Base-by-base conservation (phyloP, 2,888 invertebrate genomes). In the Gisinianus flammeolus region DNA sequence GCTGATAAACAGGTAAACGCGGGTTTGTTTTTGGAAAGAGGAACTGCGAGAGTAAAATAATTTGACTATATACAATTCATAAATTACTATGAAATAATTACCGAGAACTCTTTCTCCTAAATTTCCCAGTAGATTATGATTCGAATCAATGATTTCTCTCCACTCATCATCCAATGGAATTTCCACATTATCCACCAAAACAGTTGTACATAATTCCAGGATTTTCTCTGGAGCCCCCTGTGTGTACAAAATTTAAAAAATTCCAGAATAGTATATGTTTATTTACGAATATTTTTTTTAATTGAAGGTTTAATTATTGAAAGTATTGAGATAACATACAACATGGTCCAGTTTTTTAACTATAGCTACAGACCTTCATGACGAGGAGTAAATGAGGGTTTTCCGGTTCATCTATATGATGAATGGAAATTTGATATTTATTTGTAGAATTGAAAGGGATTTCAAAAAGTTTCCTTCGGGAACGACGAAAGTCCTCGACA, bases 51-150 rank as follows among this genome's bases (percentile, higher is more conserved):
- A 35, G 35, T 35, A 86, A 79, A n/a, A 44, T 12, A 35, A 16
- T 12, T 52, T 52, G 52, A 52, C 16, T 52, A 52, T 52, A 52
- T 52, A 52, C 52, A 52, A 52, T 16, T 52, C 8, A 52, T 52
- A 52, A 52, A 12, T 52, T 52, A 52, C 16, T 52, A 52, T 16
- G 8, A 8, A 52, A 52, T 52, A 52, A 52, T 52, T 22, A 85
- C 86, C 90, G 71, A 95, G 89, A 0, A 96, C 94, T 79, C 95
- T 90, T 87, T 96, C 95, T 58, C 96, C 96, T 87, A 94, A 91
- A 83, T 93, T 93, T 74, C 94, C 95, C 79, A 96, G 87, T 86
- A 93, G 93, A 79, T 92, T 89, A 86, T 95, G 93, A 78, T 92
- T 90, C 70, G 89, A 89, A 85, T 91, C 90, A 33, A 92, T 88